Evolutionary conservation across 1,140 invertebrate species (phyloP), one percentile per base, ranked within the genome.

Genomic region (Aporrectodea caliginosa): DNA sequence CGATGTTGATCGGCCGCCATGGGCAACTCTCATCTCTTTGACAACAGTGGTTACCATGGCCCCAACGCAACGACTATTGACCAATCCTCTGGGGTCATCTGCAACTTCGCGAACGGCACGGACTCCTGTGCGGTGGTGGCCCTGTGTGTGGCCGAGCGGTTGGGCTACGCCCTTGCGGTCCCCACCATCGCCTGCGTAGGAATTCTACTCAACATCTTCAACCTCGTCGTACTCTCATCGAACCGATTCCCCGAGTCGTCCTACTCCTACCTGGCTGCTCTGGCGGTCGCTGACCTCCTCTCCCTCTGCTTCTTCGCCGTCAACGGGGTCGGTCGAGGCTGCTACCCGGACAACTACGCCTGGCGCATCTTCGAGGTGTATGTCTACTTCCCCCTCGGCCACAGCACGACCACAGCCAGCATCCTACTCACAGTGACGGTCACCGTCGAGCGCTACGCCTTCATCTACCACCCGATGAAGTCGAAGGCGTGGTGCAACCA

Each of bases 371-470:
- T 81, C 35, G 82, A 82, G 74, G 72, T 73, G 35, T 77, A 75
- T 75, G 34, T 75, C 73, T 81, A 79, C 68, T 78, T 81, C 22
- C 80, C 80, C 16, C 43, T 76, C 27, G 80, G 81, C 16, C 75
- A 73, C 69, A 71, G 77, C 29, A 77, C 76, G 30, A 71, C 77
- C 0, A 75, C 33, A 1, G 70, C 79, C 31, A 77, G 80, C 29
- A 35, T 82, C 1, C 22, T 80, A 16, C 74, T 80, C 16, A 82
- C 82, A 2, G 78, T 82, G 30, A 77, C 76, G 12, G 71, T 82
- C n/a, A 81, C 80, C 27, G 69, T 82, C n/a, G 82, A 82, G 68
- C 68, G 82, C 0, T 82, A 74, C 73, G 71, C 80, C 34, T 82
- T 82, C 78, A 75, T 79, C 73, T 79, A 79, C 74, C 78, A 79